Base-by-base conservation (phyloP, 2,797 vertebrate species). In the Periophthalmus magnuspinnatus region DNA sequence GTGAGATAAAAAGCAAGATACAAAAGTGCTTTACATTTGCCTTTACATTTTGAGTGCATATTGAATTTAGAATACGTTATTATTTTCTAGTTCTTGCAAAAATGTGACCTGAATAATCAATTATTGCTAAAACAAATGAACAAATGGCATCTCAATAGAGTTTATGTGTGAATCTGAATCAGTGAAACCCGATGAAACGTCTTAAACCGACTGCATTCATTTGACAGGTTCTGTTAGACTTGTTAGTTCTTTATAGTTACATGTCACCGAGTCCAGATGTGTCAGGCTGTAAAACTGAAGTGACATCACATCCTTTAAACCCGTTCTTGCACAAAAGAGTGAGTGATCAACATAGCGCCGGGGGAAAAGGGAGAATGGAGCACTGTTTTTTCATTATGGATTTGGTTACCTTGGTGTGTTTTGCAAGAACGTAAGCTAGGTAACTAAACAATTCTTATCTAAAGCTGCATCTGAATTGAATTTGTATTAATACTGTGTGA, bases 261-360 rank as follows among this genome's bases (percentile, higher is more conserved):
- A 32, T 32, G 66, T 77, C 75, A 41, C 67, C 16, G 69, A 62
- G 28, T 76, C 78, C 83, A 81, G 78, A 72, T 79, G 79, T 68
- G 69, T 72, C 64, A 34, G 73, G 63, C 50, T 71, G 64, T 86
- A 81, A 90, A 89, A 71, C 57, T 57, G 1, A 5, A 57, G 69
- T 90, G 88, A 88, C 81, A 75, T 88, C 81, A 90, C 68, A 75
- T 79, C 85, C 82, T 84, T 67, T 66, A 67, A 69, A 75, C 69
- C 59, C 55, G 71, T 69, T 34, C 71, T 73, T 55, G 11, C 76
- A 77, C 75, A 60, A 65, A 22, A 67, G 74, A 48, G 24, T 34
- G 45, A 50, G 72, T 33, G 72, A 45, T 7, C 32, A n/a, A 16
- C 55, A 57, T 21, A 57, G 24, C 55, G 2, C 11, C 14, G 1